phyloP scores from a whole-genome alignment of 1,140 invertebrate genomes.

The Penaeus japonicus region DNA sequence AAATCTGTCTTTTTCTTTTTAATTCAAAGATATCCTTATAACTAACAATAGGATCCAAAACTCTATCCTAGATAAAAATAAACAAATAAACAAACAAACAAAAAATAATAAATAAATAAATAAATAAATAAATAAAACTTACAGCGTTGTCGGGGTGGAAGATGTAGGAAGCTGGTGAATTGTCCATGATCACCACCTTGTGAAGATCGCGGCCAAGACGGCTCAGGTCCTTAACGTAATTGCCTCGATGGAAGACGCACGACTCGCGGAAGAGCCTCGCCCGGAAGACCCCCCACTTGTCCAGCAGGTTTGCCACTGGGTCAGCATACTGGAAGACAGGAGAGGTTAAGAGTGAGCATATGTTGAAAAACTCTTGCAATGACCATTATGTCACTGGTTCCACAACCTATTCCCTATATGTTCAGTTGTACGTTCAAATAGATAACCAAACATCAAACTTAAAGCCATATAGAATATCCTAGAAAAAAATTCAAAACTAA shows the following conservation, averaged over 20 bases:
- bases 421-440: too few relatives aligned
- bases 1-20: too few relatives aligned
- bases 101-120: background rate
- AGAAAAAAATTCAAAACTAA: too few relatives aligned
- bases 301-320: constrained; percentile 97
- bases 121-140: constrained; percentile 69
- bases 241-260: constrained; percentile 99
- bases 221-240: constrained; percentile 99
- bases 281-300: constrained; percentile 97
- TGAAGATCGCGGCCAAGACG: constrained; percentile 94
- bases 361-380: background rate
- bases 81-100: background rate
- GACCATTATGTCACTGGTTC: too few relatives aligned
- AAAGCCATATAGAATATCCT: too few relatives aligned
- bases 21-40: too few relatives aligned
- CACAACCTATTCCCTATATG: too few relatives aligned
- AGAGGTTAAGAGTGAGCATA: background rate
- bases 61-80: background rate
- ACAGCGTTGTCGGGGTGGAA: constrained; percentile 99
- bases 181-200: constrained; percentile 98
- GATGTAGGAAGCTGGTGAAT: constrained; percentile 99
- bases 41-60: too few relatives aligned
- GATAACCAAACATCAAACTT: too few relatives aligned
- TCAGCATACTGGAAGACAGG: constrained; percentile 87
- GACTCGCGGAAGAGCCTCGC: constrained; percentile 98